Base-by-base conservation (phyloP, 2,888 invertebrate genomes). In the Metacarcinus magister region DNA sequence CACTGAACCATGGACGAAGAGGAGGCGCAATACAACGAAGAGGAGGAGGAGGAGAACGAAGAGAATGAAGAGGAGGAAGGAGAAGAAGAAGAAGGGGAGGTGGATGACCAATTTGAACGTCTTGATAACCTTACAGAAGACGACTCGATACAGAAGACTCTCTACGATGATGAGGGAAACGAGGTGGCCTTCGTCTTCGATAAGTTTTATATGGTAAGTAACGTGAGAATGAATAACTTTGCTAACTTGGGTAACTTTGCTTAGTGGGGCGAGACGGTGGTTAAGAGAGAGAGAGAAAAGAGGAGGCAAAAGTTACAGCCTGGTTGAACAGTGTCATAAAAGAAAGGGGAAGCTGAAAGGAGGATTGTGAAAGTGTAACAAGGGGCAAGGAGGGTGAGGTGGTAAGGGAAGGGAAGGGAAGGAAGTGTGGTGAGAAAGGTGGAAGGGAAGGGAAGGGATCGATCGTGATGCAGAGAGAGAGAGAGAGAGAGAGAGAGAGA, bases 141-240 rank as follows among this genome's bases (percentile, higher is more conserved):
- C 0, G 93, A 93, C 87, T 4, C 87, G 16, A 32, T 60, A n/a
- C 90, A 95, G 82, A 96, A 90, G 60, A 54, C 92, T n/a, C 95
- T 96, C 5, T 93, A 96, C 48, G 96, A 96, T 28, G 94, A 96
- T 8, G 96, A 96, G 23, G 95, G 96, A 0, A 93, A 95, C 32
- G 94, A 94, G 23, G 43, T 96, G 28, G n/a, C 67, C 87, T 96
- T 96, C 54, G 60, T 44, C 46, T 96, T 96, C 95, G 91, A 96
- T 43, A 96, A 91, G 60, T 32, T 96, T 0, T 96, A 95, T 54
- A 95, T 90, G 95, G 96, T 96, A 87, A 95, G 96, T 93, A 60
- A 19, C 1, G 19, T 23, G 60, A 46, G 32, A 48, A 48, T 13
- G 39, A n/a, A 89, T 89, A 23, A 19, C 2, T 60, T 60, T 19